Percentiles rank a stretch among this genome's conserved stretches.
Conservation (phyloP, 2,888 invertebrate genomes). For the Gibbula magus region DNA sequence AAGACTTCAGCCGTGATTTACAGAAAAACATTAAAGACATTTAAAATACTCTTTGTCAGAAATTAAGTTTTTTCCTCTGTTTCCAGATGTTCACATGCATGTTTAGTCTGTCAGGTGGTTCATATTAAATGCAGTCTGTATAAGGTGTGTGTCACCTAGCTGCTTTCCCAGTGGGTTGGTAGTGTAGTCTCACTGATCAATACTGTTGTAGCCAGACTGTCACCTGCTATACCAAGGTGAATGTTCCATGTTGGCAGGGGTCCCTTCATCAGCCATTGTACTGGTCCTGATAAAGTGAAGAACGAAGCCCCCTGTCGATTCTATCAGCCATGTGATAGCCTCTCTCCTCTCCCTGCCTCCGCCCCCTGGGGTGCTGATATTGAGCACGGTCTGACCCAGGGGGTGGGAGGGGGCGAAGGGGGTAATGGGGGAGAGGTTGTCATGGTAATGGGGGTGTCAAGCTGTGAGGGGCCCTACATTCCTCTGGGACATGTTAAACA, state of each 20-base stretch:
- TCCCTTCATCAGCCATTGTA: slow-evolving; percentile 14
- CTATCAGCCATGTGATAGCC: neutral
- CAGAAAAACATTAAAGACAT: too few species aligned
- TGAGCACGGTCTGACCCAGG: slow-evolving; percentile 21
- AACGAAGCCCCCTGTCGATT: slow-evolving; percentile 9
- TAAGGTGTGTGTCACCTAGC: too few species aligned
- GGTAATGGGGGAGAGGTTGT: slow-evolving; percentile 15
- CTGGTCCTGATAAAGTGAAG: slow-evolving; percentile 3
- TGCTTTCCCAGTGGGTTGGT: too few species aligned
- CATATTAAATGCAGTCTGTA: too few species aligned
- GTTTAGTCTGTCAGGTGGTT: too few species aligned
- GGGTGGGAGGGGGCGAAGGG: slow-evolving; percentile 1
- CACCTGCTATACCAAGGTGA: slow-evolving; percentile 17
- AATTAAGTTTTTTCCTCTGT: too few species aligned
- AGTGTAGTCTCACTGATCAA: neutral
- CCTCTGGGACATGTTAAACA: slow-evolving; percentile 37
- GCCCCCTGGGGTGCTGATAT: slow-evolving; percentile 5
- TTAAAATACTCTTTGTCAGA: too few species aligned
- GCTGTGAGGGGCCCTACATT: slow-evolving; percentile 25
- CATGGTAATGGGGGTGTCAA: neutral
- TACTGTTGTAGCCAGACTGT: slow-evolving; percentile 25
- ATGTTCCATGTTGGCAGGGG: slow-evolving; percentile 31
- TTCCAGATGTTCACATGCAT: too few species aligned
- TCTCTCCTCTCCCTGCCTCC: slow-evolving; percentile 16
- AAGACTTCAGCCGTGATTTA: too few species aligned